Evolutionary conservation across 2,888 invertebrate genomes (phyloP).

Genomic region (Epiblema foenella): DNA sequence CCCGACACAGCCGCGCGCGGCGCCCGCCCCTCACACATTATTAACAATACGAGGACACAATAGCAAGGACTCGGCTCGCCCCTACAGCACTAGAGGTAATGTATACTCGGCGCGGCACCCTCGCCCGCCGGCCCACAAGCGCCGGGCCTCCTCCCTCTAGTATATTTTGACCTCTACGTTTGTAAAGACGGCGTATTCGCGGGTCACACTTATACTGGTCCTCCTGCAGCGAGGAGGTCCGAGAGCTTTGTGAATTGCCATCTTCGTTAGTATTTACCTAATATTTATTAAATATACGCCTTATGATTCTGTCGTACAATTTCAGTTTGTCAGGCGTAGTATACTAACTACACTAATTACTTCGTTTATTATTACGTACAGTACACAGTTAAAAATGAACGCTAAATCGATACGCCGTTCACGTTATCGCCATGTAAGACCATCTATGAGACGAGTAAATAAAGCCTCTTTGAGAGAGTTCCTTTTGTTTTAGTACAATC

Average conservation of each 20-base stretch:
- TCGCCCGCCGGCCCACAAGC: too few species aligned
- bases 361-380: not conserved
- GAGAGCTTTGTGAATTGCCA: not conserved
- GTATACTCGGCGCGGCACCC: conserved; percentile 11
- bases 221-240: not conserved
- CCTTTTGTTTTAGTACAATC: too few species aligned
- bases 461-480: too few species aligned
- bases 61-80: conserved; percentile 39
- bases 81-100: conserved; percentile 38
- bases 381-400: not conserved
- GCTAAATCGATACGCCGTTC: not conserved
- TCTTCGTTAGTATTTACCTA: not conserved
- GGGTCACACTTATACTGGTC: not conserved
- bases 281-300: not conserved
- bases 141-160: not conserved
- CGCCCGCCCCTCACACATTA: conserved; percentile 38
- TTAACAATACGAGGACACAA: conserved; percentile 43
- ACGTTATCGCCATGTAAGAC: not conserved
- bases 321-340: not conserved
- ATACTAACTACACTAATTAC: not conserved
- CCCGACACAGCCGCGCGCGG: conserved; percentile 8
- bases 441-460: not conserved
- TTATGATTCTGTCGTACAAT: not conserved
- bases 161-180: not conserved
- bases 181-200: not conserved